Percentiles rank a stretch among this genome's conserved stretches.
Evolutionary conservation across 1,140 invertebrate genomes (phyloP).

Genomic region (Scaptodrosophila lebanonensis): DNA sequence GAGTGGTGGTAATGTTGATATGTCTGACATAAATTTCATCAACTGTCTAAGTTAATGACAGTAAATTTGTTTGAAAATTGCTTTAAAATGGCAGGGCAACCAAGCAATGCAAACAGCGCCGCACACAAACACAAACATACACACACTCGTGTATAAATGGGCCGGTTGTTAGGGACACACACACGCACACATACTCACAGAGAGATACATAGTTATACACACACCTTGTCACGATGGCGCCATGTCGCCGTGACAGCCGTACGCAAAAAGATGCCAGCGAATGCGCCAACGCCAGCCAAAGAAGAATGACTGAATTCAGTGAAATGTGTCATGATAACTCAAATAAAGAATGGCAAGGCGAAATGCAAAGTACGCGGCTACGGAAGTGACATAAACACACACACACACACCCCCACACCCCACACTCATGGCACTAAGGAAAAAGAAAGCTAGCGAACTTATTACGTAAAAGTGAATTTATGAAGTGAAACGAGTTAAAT

Average conservation of each 20-base stretch:
- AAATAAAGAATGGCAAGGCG: slow-evolving; percentile 71
- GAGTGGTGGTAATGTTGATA: slow-evolving; percentile 57
- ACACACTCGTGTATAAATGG: slow-evolving; percentile 3
- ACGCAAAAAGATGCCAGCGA: slow-evolving; percentile 54
- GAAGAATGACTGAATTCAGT: slow-evolving; percentile 72
- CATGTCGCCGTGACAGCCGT: slow-evolving; percentile 66
- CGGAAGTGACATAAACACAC: slow-evolving; percentile 33
- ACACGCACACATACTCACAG: slow-evolving; percentile 22
- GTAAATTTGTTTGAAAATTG: slow-evolving; percentile 76
- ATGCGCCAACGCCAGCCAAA: too few relatives aligned
- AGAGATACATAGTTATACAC: slow-evolving; percentile 6
- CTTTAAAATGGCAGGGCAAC: slow-evolving; percentile 74
- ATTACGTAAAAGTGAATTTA: slow-evolving; percentile 74
- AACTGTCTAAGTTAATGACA: slow-evolving; percentile 76
- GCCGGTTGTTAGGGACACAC: not conserved
- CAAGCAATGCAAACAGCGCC: slow-evolving; percentile 48
- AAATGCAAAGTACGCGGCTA: slow-evolving; percentile 63
- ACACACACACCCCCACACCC: too few relatives aligned
- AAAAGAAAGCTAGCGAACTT: slow-evolving; percentile 44
- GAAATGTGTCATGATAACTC: slow-evolving; percentile 75
- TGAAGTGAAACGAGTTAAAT: slow-evolving; percentile 75
- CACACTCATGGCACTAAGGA: slow-evolving; percentile 33
- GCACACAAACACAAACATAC: not conserved
- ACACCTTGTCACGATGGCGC: slow-evolving; percentile 32
- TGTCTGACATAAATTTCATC: slow-evolving; percentile 75